Percentiles rank a stretch among this genome's conserved stretches.
These are phyloP conservation scores for Drosophila ananassae DNA, from an alignment of 1,140 invertebrate species.

Conservation along the genomic window DNA sequence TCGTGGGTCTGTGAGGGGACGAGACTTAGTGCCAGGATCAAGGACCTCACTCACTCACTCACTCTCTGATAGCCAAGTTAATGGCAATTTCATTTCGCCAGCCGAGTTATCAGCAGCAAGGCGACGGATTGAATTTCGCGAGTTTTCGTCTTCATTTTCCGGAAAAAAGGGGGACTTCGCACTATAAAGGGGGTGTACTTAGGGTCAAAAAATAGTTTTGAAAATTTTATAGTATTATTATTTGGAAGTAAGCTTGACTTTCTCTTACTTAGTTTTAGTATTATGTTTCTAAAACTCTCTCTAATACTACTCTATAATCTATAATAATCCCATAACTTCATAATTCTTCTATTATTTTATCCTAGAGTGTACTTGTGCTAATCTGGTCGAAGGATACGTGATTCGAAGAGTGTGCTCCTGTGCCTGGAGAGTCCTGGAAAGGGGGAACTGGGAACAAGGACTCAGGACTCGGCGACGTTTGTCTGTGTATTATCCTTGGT, in stretches of 20 bases:
- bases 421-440: not conserved
- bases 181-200: not conserved
- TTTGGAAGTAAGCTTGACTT: no score
- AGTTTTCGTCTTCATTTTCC: not conserved
- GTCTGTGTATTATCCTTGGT: slow-evolving; percentile 77
- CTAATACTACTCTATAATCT: no score
- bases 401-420: slow-evolving; percentile 6
- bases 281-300: no score
- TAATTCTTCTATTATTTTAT: not conserved
- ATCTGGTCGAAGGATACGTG: slow-evolving; percentile 44
- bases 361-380: slow-evolving; percentile 6
- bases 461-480: slow-evolving; percentile 12
- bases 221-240: no score
- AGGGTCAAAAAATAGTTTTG: no score
- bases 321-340: not conserved
- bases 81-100: slow-evolving; percentile 38
- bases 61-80: slow-evolving; percentile 10
- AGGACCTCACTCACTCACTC: not conserved
- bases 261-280: no score
- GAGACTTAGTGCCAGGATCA: not conserved
- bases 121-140: slow-evolving; percentile 41
- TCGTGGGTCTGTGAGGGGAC: not conserved
- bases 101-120: slow-evolving; percentile 19
- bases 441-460: not conserved
- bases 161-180: not conserved